Evolutionary conservation across 2,888 invertebrate species (phyloP).

Genomic region (Mycalesis mineus): DNA sequence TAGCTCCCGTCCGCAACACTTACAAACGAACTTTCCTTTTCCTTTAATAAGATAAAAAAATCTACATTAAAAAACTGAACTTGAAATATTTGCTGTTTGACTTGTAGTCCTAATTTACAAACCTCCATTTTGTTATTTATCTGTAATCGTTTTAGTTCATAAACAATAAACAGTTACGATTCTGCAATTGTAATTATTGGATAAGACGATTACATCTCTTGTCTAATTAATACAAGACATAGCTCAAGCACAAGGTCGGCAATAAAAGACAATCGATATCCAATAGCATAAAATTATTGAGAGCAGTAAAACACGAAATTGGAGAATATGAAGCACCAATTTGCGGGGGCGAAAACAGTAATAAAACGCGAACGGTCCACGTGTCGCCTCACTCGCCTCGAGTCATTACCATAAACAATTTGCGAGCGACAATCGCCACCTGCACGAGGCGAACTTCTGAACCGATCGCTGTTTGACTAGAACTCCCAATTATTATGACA

Average conservation of each 20-base stretch:
- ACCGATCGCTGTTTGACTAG: constrained; percentile 14
- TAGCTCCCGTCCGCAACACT: too few relatives aligned
- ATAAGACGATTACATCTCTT: too few relatives aligned
- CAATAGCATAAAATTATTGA: not conserved
- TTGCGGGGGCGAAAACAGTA: constrained; percentile 34
- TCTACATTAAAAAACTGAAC: too few relatives aligned
- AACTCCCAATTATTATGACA: not conserved
- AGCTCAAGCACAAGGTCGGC: constrained; percentile 34
- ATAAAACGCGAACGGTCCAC: constrained; percentile 59
- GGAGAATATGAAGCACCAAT: constrained; percentile 37
- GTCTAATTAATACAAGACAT: constrained; percentile 28
- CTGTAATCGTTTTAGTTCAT: too few relatives aligned
- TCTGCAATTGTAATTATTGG: too few relatives aligned
- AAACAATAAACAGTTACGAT: too few relatives aligned
- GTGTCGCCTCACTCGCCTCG: constrained; percentile 41
- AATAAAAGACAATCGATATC: not conserved
- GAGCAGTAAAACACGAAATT: constrained; percentile 5
- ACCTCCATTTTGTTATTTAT: too few relatives aligned
- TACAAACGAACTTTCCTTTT: too few relatives aligned
- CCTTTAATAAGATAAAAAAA: too few relatives aligned
- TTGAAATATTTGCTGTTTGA: too few relatives aligned
- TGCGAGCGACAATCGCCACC: constrained; percentile 46
- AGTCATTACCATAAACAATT: constrained; percentile 65
- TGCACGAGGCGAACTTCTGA: constrained; percentile 49
- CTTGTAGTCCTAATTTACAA: too few relatives aligned